Conservation (phyloP, 2,113 vertebrate species). For the Anolis carolinensis region DNA sequence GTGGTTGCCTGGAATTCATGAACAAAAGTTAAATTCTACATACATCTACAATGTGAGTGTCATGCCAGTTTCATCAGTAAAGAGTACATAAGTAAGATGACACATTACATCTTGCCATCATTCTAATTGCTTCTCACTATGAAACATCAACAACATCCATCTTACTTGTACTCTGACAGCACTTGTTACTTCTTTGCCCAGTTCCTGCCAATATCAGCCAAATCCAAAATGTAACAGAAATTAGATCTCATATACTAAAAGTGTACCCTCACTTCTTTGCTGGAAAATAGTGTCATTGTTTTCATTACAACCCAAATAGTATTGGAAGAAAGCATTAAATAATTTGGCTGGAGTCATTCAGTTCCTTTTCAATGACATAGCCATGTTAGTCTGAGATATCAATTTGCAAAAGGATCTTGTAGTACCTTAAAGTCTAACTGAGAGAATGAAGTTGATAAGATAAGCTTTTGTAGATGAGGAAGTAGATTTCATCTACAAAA, state of each 20-base stretch:
- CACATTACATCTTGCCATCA: background rate
- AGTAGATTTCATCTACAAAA: too few species aligned
- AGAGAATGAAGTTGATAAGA: too few species aligned
- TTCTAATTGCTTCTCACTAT: conserved; percentile 25
- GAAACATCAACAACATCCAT: background rate
- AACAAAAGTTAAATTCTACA: background rate
- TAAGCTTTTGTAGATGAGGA: too few species aligned
- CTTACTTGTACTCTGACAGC: conserved; percentile 25
- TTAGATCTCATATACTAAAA: conserved; percentile 16
- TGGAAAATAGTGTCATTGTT: background rate
- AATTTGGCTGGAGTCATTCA: background rate
- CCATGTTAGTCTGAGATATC: too few species aligned
- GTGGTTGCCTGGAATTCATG: background rate
- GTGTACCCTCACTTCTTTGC: background rate
- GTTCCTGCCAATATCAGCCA: conserved; percentile 19
- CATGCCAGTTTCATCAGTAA: background rate
- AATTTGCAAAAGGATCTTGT: too few species aligned
- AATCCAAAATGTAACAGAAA: conserved; percentile 28
- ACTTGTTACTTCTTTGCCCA: conserved; percentile 15
- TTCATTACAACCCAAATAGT: conserved; percentile 6
- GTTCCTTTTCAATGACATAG: background rate
- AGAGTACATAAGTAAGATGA: conserved; percentile 1
- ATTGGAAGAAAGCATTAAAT: background rate
- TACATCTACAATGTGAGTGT: background rate
- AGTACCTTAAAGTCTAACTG: too few species aligned